Conservation (phyloP, 2,113 vertebrate species). For the Lipophrys pholis region DNA sequence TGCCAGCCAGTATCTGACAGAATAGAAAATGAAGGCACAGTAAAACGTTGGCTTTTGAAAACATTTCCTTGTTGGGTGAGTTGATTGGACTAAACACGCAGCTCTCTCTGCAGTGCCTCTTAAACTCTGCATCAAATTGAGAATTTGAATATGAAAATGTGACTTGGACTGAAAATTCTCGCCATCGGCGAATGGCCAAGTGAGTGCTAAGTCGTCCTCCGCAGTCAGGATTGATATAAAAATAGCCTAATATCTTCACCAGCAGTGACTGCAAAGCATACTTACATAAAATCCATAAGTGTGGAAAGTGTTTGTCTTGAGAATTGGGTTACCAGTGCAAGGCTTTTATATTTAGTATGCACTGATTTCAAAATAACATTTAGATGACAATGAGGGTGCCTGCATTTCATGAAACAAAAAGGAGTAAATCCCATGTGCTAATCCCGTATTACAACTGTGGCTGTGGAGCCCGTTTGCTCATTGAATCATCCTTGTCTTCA, state of each 20-base stretch:
- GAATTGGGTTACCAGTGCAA: neutral
- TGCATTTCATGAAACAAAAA: conserved; percentile 13
- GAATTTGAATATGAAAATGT: conserved; percentile 8
- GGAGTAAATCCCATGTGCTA: neutral
- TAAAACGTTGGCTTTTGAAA: conserved; percentile 27
- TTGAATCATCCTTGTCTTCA: neutral
- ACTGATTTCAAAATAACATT: neutral
- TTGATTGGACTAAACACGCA: conserved; percentile 7
- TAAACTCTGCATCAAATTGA: conserved; percentile 8
- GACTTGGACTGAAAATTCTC: conserved; percentile 3
- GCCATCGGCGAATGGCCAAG: neutral
- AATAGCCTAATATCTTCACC: neutral
- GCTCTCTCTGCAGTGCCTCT: conserved; percentile 16
- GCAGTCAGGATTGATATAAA: conserved; percentile 10
- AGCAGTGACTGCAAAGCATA: neutral
- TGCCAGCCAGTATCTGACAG: conserved; percentile 44
- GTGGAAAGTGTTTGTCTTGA: neutral
- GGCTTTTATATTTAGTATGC: neutral
- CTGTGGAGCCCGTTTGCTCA: neutral
- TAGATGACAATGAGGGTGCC: neutral
- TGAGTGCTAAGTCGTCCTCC: conserved; percentile 4
- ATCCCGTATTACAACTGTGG: neutral
- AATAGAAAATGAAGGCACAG: conserved; percentile 51
- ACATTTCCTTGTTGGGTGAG: conserved; percentile 22
- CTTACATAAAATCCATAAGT: neutral